Conservation (phyloP, 2,113 vertebrate species). For the Aegithalos caudatus region DNA sequence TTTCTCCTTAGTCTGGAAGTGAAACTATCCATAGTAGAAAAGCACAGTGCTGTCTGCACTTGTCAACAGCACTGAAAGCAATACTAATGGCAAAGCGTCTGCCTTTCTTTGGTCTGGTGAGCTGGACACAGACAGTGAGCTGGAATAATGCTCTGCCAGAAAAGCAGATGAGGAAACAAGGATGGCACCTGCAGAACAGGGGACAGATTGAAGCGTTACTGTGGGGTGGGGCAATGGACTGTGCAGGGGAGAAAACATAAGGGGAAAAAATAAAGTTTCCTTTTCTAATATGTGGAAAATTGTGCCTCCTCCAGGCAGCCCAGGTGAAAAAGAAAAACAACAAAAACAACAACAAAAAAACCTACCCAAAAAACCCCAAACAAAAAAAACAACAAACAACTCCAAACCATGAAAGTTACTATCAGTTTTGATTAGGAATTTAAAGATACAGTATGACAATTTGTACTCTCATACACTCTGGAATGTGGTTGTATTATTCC, state of each 20-base stretch:
- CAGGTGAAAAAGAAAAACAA: neutral
- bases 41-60: neutral
- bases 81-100: rapidly evolving
- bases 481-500: neutral
- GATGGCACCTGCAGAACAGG: neutral
- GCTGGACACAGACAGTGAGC: neutral
- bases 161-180: neutral
- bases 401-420: neutral
- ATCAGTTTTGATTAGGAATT: neutral
- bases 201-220: neutral
- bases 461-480: neutral
- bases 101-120: neutral
- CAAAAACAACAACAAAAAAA: no score
- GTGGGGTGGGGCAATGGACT: neutral
- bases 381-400: no score
- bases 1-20: neutral
- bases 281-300: neutral
- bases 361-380: neutral
- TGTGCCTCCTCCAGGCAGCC: neutral
- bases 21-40: neutral
- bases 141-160: neutral
- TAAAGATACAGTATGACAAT: neutral
- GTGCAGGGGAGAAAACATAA: neutral
- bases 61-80: neutral
- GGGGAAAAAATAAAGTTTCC: neutral